Conservation (phyloP, 2,797 vertebrate species). For the Triplophysa bombifrons region DNA sequence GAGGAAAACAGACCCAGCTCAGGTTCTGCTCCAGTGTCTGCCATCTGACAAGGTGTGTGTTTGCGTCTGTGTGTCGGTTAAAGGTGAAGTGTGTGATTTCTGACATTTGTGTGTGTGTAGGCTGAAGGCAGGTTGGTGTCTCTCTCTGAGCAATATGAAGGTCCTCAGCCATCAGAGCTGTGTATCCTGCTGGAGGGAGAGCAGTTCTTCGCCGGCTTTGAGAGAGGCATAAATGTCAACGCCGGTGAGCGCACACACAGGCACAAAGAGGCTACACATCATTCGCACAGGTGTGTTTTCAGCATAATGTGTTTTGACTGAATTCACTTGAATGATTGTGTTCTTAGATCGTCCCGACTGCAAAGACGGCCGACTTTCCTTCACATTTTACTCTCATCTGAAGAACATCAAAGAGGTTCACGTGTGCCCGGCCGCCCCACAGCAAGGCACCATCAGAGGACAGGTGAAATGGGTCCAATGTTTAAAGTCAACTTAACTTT, state of each 20-base stretch:
- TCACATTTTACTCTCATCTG: conserved; percentile 92
- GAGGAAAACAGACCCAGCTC: conserved; percentile 87
- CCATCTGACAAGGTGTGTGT: conserved; percentile 84
- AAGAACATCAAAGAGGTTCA: conserved; percentile 96
- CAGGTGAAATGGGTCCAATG: conserved; percentile 79
- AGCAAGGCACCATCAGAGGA: conserved; percentile 83
- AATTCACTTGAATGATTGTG: neutral
- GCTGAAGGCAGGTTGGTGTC: conserved; percentile 71
- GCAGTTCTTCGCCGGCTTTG: conserved; percentile 96
- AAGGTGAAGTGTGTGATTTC: neutral
- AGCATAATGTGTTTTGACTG: neutral
- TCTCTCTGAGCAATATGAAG: conserved; percentile 81
- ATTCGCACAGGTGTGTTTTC: too few species aligned
- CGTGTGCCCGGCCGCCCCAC: conserved; percentile 78
- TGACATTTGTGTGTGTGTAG: conserved; percentile 57
- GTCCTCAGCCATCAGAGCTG: conserved; percentile 93
- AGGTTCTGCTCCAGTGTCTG: conserved; percentile 93
- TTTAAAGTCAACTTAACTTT: too few species aligned
- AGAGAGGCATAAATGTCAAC: conserved; percentile 87
- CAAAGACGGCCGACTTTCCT: conserved; percentile 83
- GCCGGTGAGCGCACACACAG: conserved; percentile 74
- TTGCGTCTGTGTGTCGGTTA: neutral
- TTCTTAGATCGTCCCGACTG: conserved; percentile 90
- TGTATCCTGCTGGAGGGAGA: conserved; percentile 95
- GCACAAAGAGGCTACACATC: too few species aligned